Evolutionary conservation across 2,888 invertebrate species (phyloP), one percentile per base, ranked within the genome.

Genomic region (Drosophila sordidula): DNA sequence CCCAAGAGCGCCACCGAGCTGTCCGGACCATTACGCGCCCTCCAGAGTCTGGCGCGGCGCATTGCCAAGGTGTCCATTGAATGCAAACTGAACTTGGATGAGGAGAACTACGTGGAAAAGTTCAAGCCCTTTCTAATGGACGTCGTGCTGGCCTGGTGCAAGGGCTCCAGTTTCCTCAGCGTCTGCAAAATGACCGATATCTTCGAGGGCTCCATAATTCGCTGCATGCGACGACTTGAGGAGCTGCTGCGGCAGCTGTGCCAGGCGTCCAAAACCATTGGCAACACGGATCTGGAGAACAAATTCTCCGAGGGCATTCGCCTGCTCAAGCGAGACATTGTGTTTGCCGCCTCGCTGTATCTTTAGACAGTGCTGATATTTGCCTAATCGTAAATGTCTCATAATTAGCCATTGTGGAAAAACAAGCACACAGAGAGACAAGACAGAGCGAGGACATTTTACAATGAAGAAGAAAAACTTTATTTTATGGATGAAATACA

Each of bases 321-420:
- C 89, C 93, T 97, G 73, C 95, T 99, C 63, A 99, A 99, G 93
- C 94, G 99, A 78, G 99, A 99, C 92, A 99, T 99, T 91, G 97
- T 99, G n/a, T 99, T 99, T 93, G 99, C 99, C 22, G 99, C 99
- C 62, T 99, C 98, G 92, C 94, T 99, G 55, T 99, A 99, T 93
- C 93, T 98, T 81, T 98, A 94, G 32, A 54, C 52, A 42, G 26
- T 50, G 26, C 9, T 3, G 8, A 29, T 1, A 22, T 22, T 22
- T 22, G 22, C 3, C 3, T 4, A 22, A 4, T 22, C 22, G 1
- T 22, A 22, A 22, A 22, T 22, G 22, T 22, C 6, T 29, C 29
- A 29, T 29, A 8, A 3, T 8, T 26, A 26, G 1, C 26, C 26
- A 26, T 26, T 29, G 9, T 29, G 29, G 9, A 9, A 29, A 8